These are phyloP conservation scores for Coracopsis vasa DNA, from an alignment of 2,113 vertebrate species.

Conservation along the genomic window DNA sequence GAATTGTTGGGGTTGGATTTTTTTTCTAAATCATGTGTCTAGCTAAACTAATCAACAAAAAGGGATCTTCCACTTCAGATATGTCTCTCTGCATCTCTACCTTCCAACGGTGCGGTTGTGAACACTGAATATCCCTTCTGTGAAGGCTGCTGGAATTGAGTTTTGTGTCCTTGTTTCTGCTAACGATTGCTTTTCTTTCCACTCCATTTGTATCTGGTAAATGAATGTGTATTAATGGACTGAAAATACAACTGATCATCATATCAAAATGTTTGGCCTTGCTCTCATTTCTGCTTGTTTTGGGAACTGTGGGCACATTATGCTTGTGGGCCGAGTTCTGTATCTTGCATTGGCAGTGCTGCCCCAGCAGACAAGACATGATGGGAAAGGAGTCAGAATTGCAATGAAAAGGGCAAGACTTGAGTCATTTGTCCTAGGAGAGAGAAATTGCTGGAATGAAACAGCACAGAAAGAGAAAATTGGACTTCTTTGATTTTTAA, in stretches of 20 bases:
- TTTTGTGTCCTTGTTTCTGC: conserved; percentile 24
- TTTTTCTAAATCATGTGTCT: not conserved
- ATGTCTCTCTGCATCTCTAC: not conserved
- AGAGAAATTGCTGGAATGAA: not conserved
- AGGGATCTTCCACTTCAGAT: conserved; percentile 1
- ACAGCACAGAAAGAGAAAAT: not conserved
- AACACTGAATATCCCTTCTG: conserved; percentile 57
- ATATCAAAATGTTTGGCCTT: not conserved
- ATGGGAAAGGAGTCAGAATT: not conserved
- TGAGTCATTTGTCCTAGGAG: not conserved
- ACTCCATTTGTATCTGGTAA: not conserved
- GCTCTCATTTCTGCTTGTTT: not conserved
- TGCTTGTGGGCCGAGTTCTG: not conserved
- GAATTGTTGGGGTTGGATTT: not conserved
- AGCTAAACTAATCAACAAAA: not conserved
- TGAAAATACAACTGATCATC: conserved; percentile 49
- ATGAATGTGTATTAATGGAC: conserved; percentile 45
- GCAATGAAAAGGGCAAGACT: not conserved
- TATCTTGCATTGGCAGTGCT: not conserved
- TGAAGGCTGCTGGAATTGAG: conserved; percentile 59
- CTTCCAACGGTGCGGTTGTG: not conserved
- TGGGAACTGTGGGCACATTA: not conserved
- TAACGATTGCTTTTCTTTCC: not conserved
- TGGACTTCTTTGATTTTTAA: not conserved
- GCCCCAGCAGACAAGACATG: fast-evolving